Percentiles rank a stretch among this genome's conserved stretches.
Conservation (phyloP, 2,113 vertebrate genomes). For the Peromyscus californicus region DNA sequence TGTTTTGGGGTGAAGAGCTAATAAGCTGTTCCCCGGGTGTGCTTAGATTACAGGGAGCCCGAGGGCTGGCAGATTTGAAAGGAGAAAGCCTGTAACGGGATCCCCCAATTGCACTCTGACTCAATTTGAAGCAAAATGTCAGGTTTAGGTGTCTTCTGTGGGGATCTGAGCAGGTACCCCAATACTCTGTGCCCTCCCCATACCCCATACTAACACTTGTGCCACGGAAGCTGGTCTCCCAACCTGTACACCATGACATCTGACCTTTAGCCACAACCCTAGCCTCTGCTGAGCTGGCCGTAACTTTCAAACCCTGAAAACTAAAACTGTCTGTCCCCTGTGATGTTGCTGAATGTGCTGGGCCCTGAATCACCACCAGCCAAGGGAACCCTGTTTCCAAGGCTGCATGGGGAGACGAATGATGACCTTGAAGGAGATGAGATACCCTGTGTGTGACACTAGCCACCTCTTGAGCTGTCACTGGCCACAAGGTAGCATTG, state of each 20-base stretch:
- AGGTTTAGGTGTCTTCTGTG: accelerated
- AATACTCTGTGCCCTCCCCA: accelerated
- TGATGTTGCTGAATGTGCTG: background rate
- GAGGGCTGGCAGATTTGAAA: background rate
- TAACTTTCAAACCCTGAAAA: background rate
- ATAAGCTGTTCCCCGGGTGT: accelerated
- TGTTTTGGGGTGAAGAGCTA: slow-evolving; percentile 69
- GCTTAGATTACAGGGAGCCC: background rate
- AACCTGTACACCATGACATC: accelerated
- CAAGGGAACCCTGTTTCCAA: background rate
- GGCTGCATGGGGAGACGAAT: background rate
- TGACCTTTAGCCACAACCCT: background rate
- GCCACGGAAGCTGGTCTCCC: accelerated
- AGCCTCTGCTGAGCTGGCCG: background rate
- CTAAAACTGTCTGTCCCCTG: background rate
- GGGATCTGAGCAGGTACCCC: background rate
- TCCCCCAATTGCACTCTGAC: accelerated
- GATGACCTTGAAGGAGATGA: background rate
- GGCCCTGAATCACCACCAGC: background rate
- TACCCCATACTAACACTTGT: accelerated
- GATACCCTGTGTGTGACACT: accelerated
- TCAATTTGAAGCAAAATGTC: accelerated
- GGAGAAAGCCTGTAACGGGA: background rate
- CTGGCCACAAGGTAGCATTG: background rate
- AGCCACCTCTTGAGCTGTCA: background rate